Percentiles rank a stretch among this genome's conserved stretches.
Evolutionary conservation across 2,113 vertebrate species (phyloP).

Genomic region (Cromileptes altivelis): DNA sequence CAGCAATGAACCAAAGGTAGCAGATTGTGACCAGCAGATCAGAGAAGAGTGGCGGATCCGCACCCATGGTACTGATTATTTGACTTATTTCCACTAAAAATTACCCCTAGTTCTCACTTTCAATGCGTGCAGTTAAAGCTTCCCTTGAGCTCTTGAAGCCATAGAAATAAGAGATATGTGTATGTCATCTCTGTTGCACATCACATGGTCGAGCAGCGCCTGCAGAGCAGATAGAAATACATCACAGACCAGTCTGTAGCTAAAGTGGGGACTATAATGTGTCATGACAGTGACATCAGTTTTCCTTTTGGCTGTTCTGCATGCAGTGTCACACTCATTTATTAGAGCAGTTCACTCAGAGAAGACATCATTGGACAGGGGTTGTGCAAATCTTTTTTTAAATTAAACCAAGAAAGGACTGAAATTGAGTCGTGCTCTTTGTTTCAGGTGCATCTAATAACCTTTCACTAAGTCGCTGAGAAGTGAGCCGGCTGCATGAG

Average conservation of each 20-base stretch:
- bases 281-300: constrained; percentile 46
- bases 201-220: constrained; percentile 24
- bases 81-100: not conserved
- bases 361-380: constrained; percentile 14
- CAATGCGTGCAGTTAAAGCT: not conserved
- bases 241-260: constrained; percentile 41
- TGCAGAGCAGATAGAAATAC: constrained; percentile 29
- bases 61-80: not conserved
- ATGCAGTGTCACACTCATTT: constrained; percentile 43
- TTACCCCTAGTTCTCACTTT: not conserved
- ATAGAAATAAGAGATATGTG: constrained; percentile 10
- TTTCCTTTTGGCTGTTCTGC: constrained; percentile 37
- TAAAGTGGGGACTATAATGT: constrained; percentile 14
- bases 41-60: constrained; percentile 3
- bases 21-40: constrained; percentile 15
- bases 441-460: constrained; percentile 29
- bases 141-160: not conserved
- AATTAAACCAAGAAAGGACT: not conserved
- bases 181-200: constrained; percentile 41
- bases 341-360: constrained; percentile 32
- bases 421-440: constrained; percentile 44
- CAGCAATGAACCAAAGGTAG: constrained; percentile 23
- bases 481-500: constrained; percentile 1
- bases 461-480: constrained; percentile 2
- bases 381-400: not conserved